phyloP scores from a whole-genome alignment of 2,888 invertebrate species.

The Scaptomyza tumidula region DNA sequence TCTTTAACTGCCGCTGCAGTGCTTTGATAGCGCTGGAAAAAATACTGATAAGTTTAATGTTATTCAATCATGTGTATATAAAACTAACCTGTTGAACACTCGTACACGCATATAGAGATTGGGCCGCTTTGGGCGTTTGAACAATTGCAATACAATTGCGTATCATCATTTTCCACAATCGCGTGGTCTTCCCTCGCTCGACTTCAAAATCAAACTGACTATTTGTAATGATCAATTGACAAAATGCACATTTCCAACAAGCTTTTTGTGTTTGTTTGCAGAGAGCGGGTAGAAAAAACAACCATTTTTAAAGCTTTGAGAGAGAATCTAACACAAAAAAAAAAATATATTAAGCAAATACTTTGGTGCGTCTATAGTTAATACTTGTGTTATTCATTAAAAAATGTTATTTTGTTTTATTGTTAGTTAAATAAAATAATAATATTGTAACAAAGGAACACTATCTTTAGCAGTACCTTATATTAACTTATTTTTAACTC shows the following conservation, averaged over 20 bases:
- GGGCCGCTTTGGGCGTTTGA: conserved; percentile 1
- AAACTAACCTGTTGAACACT: conserved; percentile 21
- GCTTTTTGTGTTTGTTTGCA: conserved; percentile 16
- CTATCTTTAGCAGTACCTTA: background rate
- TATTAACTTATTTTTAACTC: background rate
- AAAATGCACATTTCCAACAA: background rate
- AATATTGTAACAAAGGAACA: background rate
- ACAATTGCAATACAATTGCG: conserved; percentile 24
- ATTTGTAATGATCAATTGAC: conserved; percentile 1
- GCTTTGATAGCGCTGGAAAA: conserved; percentile 53
- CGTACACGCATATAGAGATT: background rate
- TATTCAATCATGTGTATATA: background rate
- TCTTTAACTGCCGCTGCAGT: conserved; percentile 34
- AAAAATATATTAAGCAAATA: background rate
- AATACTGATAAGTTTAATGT: background rate
- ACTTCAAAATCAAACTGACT: conserved; percentile 24
- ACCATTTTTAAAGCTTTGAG: background rate
- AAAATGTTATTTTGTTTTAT: background rate
- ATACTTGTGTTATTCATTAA: background rate
- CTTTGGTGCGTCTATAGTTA: background rate
- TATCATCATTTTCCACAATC: conserved; percentile 36
- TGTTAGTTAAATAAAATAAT: background rate
- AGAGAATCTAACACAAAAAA: background rate
- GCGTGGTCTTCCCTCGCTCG: conserved; percentile 6
- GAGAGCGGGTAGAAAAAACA: background rate